Conservation (phyloP, 2,888 invertebrate genomes). For the Coelopa pilipes region DNA sequence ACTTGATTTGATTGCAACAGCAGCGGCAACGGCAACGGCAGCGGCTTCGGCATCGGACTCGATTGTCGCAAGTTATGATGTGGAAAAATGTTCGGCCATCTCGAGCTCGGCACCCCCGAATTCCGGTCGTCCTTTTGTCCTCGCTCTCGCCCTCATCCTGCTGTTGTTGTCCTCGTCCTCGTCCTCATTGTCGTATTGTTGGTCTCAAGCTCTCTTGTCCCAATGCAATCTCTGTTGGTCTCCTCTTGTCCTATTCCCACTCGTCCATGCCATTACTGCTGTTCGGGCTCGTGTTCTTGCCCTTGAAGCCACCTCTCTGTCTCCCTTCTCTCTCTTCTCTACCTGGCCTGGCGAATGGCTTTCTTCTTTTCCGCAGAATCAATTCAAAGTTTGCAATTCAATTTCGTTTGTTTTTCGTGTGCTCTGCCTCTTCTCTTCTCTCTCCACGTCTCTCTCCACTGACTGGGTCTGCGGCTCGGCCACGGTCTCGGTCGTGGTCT, state of each 20-base stretch:
- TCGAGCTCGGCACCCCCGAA: background rate
- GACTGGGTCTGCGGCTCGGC: background rate
- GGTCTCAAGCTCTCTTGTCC: background rate
- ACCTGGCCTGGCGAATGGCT: too few species aligned
- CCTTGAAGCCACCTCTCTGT: too few species aligned
- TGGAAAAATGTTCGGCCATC: slow-evolving; percentile 33
- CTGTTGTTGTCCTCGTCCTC: too few species aligned
- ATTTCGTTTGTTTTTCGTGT: slow-evolving; percentile 14
- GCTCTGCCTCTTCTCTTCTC: background rate
- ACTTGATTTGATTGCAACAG: slow-evolving; percentile 57
- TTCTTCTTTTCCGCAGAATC: background rate
- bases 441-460: too few species aligned
- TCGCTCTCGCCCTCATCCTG: slow-evolving; percentile 1
- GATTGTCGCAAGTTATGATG: slow-evolving; percentile 60
- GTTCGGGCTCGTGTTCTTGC: too few species aligned
- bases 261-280: background rate
- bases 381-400: slow-evolving; percentile 25
- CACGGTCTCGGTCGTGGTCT: too few species aligned
- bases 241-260: background rate
- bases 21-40: too few species aligned
- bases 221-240: background rate
- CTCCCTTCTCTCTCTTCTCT: too few species aligned
- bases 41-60: too few species aligned
- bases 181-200: background rate
- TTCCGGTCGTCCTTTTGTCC: slow-evolving; percentile 12